Evolutionary conservation across 2,113 vertebrate species (phyloP).

Genomic region (Regulus satrapa): DNA sequence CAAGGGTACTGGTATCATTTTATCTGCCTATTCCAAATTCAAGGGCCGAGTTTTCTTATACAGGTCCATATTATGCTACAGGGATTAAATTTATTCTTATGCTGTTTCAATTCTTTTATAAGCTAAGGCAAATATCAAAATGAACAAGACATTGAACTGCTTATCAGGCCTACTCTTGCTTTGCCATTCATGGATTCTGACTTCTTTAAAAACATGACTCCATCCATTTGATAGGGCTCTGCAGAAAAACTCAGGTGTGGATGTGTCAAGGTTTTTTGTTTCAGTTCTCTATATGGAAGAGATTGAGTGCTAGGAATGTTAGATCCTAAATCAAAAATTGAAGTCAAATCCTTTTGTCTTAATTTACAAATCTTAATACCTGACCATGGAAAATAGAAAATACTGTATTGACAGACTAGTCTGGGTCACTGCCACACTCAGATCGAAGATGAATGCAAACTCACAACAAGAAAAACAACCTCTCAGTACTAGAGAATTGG

Average conservation of each 20-base stretch:
- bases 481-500: neutral
- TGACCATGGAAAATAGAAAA: neutral
- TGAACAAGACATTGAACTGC: neutral
- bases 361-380: neutral
- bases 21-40: neutral
- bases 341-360: neutral
- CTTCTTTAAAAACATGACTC: neutral
- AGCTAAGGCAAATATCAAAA: neutral
- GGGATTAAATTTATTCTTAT: neutral
- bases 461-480: neutral
- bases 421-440: neutral
- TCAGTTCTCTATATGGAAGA: neutral
- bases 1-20: neutral
- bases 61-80: neutral
- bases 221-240: neutral
- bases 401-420: neutral
- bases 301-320: neutral
- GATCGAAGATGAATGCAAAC: fast-evolving
- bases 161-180: neutral
- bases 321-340: neutral
- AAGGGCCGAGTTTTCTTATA: neutral
- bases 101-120: neutral
- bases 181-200: neutral
- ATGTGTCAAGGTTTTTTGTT: neutral
- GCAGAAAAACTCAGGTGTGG: neutral